Conservation (phyloP, 2,888 invertebrate species). For the Oxystoma pomonae region DNA sequence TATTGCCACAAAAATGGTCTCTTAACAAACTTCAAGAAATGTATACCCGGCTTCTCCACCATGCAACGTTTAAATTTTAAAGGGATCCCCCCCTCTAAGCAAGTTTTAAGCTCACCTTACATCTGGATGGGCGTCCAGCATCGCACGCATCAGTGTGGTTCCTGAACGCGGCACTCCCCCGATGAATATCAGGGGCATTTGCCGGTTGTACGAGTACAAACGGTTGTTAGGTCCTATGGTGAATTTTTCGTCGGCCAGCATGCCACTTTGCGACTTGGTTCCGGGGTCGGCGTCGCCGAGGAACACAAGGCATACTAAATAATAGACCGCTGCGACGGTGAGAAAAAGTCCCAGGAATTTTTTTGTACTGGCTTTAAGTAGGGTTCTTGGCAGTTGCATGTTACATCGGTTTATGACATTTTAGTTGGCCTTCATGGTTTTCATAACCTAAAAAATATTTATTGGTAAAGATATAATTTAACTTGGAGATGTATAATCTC, state of each 20-base stretch:
- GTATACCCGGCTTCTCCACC: no score
- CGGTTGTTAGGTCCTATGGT: slow-evolving; percentile 57
- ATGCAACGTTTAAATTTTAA: no score
- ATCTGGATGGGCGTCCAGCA: slow-evolving; percentile 97
- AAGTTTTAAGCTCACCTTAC: slow-evolving; percentile 77
- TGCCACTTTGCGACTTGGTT: slow-evolving; percentile 11
- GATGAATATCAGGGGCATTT: slow-evolving; percentile 93
- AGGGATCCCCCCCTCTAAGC: no score
- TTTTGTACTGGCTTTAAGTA: background rate
- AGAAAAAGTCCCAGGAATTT: background rate
- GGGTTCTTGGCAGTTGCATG: background rate
- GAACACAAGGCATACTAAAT: background rate
- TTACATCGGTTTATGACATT: no score
- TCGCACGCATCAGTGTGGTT: slow-evolving; percentile 94
- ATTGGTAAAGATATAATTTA: no score
- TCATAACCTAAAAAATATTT: no score
- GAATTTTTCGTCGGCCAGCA: slow-evolving; percentile 53
- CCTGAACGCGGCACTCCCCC: slow-evolving; percentile 97
- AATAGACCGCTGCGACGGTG: background rate
- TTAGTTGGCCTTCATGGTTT: no score
- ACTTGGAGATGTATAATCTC: no score
- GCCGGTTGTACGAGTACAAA: slow-evolving; percentile 73
- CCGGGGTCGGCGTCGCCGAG: background rate
- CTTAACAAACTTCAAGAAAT: no score
- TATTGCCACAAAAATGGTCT: no score